Percentiles rank a stretch among this genome's conserved stretches.
phyloP scores from a whole-genome alignment of 2,888 invertebrate species.

The Pycnomerus fuliginosus region DNA sequence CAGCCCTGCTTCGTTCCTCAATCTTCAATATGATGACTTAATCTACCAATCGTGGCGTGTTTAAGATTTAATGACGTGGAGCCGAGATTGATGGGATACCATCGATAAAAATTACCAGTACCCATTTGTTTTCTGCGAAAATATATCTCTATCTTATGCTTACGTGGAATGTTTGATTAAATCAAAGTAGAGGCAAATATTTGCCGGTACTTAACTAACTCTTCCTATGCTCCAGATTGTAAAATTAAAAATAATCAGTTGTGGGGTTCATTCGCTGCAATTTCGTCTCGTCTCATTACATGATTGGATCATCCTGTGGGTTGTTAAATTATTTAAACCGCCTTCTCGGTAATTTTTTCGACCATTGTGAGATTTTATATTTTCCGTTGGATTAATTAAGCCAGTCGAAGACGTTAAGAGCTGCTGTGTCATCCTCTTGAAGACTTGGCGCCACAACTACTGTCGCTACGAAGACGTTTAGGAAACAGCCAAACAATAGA shows the following conservation, averaged over 20 bases:
- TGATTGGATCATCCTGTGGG: slow-evolving; percentile 39
- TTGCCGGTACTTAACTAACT: too few species aligned
- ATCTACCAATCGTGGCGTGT: slow-evolving; percentile 33
- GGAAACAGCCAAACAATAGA: slow-evolving; percentile 19
- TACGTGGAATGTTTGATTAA: too few species aligned
- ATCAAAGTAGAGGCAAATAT: too few species aligned
- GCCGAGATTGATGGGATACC: too few species aligned
- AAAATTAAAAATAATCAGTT: too few species aligned
- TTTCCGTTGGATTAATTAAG: not conserved
- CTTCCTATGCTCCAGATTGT: too few species aligned
- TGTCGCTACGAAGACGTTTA: slow-evolving; percentile 13
- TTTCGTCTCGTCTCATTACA: slow-evolving; percentile 37
- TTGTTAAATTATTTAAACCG: slow-evolving; percentile 15
- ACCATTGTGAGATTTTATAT: too few species aligned
- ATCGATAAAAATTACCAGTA: too few species aligned
- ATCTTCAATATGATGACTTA: slow-evolving; percentile 36
- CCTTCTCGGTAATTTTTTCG: too few species aligned
- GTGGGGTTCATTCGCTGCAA: too few species aligned
- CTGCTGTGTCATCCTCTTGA: slow-evolving; percentile 27
- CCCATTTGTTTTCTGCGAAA: too few species aligned
- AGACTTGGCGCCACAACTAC: slow-evolving; percentile 27
- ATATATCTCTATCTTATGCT: too few species aligned
- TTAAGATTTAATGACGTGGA: slow-evolving; percentile 36
- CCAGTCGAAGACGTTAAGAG: slow-evolving; percentile 5
- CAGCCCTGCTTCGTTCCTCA: slow-evolving; percentile 32